Evolutionary conservation across 35 echinoderm and acorn worm species (phyloP), one percentile per base, ranked within the genome.

Genomic region (Diadema setosum): DNA sequence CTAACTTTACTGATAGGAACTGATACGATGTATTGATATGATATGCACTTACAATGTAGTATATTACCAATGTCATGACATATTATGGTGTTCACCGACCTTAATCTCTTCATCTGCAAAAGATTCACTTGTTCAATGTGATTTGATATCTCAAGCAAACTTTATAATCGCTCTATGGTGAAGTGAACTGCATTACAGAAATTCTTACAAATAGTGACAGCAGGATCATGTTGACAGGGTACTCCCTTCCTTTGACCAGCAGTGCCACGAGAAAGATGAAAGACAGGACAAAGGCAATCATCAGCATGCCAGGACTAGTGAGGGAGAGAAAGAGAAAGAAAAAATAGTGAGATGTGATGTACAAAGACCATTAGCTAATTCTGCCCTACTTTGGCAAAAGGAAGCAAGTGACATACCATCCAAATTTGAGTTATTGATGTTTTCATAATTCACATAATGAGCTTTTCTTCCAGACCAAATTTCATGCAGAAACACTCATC

Each of bases 141-240:
- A 12, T 11, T 11, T n/a, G n/a, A n/a, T n/a, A n/a, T n/a, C n/a
- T n/a, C n/a, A n/a, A n/a, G n/a, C n/a, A n/a, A n/a, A n/a, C n/a
- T n/a, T n/a, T n/a, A n/a, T n/a, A n/a, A n/a, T n/a, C n/a, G n/a
- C n/a, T n/a, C n/a, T n/a, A n/a, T n/a, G n/a, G n/a, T n/a, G n/a
- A n/a, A n/a, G n/a, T n/a, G n/a, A n/a, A n/a, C n/a, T 56, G 50
- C 50, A 56, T 56, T 56, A n/a, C n/a, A 4, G 20, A 3, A 41
- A 50, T 83, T 92, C 92, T 98, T 90, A 99, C 96, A 95, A 99
- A 99, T 7, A 86, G 59, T 56, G 64, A 50, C 2, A 99, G 92
- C 18, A 99, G 86, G 42, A 95, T 92, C 92, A 99, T 92, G 64
- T 99, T 94, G 81, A 83, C 75, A 42, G 96, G 96, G 63, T 83